A percentile compares a stretch with the other conserved stretches of the same genome.
Evolutionary conservation across 1,140 invertebrate species (phyloP).

Genomic region (Stegodyphus dumicola): DNA sequence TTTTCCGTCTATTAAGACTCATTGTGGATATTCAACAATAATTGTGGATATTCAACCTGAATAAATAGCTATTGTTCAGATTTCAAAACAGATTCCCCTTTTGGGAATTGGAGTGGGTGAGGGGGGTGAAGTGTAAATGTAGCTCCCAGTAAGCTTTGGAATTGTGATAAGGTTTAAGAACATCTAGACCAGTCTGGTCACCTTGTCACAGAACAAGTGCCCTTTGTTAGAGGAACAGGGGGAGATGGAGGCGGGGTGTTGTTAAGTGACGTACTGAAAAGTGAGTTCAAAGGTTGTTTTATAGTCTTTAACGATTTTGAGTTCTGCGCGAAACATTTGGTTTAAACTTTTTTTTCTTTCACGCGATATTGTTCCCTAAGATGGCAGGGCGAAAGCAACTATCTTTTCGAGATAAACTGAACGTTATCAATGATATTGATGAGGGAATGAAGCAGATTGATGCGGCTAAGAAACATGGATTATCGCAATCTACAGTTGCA

Average conservation of each 20-base stretch:
- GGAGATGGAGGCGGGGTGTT: not conserved
- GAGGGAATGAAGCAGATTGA: not conserved
- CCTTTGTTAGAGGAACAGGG: conserved; percentile 4
- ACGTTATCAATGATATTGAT: not conserved
- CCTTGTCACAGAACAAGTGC: conserved; percentile 1
- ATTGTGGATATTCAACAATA: no score
- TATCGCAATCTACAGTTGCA: not conserved
- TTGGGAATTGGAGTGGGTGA: no score
- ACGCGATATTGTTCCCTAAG: no score
- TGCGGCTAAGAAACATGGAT: not conserved
- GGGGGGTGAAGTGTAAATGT: no score
- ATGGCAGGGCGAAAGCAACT: no score
- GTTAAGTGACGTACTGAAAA: conserved; percentile 2
- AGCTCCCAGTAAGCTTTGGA: conserved; percentile 2
- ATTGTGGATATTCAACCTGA: no score
- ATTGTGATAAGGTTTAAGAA: not conserved
- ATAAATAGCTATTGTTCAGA: no score
- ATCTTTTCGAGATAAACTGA: not conserved
- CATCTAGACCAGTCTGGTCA: not conserved
- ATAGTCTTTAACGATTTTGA: not conserved
- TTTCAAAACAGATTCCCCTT: no score
- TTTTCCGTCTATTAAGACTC: no score
- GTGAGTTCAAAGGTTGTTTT: conserved; percentile 2
- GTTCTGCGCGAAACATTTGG: no score
- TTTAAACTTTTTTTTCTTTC: no score